These are phyloP conservation scores for Mimas tiliae DNA, from an alignment of 2,888 invertebrate species.

Conservation along the genomic window DNA sequence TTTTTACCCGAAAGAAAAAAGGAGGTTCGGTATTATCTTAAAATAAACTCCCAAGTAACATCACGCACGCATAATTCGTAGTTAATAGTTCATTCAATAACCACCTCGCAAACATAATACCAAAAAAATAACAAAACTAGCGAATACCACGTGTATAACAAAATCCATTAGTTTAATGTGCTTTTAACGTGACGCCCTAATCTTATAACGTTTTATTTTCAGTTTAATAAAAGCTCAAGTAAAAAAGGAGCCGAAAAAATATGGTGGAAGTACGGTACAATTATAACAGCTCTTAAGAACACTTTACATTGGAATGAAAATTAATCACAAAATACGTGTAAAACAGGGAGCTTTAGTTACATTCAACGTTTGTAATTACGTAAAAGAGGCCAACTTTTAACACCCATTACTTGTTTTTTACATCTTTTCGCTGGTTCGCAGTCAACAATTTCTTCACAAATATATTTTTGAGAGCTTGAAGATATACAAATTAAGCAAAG, in stretches of 20 bases:
- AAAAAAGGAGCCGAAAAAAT: constrained; percentile 40
- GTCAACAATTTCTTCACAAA: background rate
- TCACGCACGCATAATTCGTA: background rate
- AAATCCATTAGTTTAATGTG: constrained; percentile 6
- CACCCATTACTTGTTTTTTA: background rate
- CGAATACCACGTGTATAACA: background rate
- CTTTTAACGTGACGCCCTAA: constrained; percentile 17
- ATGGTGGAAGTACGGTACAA: constrained; percentile 40
- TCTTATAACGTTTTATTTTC: constrained; percentile 26
- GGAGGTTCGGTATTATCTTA: background rate
- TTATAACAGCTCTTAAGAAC: constrained; percentile 38
- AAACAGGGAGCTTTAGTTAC: constrained; percentile 9
- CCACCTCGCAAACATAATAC: background rate
- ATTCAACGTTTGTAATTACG: constrained; percentile 15
- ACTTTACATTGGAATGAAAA: constrained; percentile 28
- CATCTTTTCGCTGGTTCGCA: background rate
- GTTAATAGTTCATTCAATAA: background rate
- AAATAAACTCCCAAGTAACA: background rate
- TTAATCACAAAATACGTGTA: constrained; percentile 24
- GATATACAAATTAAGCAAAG: no score
- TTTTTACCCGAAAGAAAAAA: no score
- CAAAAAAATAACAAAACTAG: background rate
- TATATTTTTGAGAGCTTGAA: background rate
- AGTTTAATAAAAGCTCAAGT: constrained; percentile 36
- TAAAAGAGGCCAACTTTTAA: constrained; percentile 1